These are phyloP conservation scores for Cerastoderma edule DNA, from an alignment of 2,888 invertebrate species.

Conservation along the genomic window DNA sequence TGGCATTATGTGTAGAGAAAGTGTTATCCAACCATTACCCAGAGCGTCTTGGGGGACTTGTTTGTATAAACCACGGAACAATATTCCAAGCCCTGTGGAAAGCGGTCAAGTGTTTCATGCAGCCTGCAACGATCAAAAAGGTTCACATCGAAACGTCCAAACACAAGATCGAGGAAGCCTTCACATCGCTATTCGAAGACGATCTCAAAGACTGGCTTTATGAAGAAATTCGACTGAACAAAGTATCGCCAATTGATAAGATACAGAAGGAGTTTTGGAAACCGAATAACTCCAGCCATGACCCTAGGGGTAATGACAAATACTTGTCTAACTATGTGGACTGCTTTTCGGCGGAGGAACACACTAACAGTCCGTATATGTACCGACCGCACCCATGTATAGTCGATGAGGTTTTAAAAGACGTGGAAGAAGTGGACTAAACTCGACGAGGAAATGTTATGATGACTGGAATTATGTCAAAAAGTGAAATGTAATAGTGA, in stretches of 20 bases:
- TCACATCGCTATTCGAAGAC: slow-evolving; percentile 73
- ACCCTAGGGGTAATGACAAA: slow-evolving; percentile 79
- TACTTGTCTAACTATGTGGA: slow-evolving; percentile 77
- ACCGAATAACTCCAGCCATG: slow-evolving; percentile 65
- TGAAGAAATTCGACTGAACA: slow-evolving; percentile 80
- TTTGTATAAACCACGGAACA: slow-evolving; percentile 80
- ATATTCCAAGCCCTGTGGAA: slow-evolving; percentile 82
- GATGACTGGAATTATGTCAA: too few relatives aligned
- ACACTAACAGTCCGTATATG: slow-evolving; percentile 14
- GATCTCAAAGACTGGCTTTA: slow-evolving; percentile 79
- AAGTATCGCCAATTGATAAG: slow-evolving; percentile 69
- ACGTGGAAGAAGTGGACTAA: neutral
- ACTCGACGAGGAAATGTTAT: too few relatives aligned
- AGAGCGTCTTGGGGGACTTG: slow-evolving; percentile 81
- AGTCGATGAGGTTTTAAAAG: neutral
- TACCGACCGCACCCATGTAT: slow-evolving; percentile 81
- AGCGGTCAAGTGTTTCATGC: slow-evolving; percentile 80
- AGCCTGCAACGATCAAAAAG: slow-evolving; percentile 79
- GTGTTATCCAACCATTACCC: slow-evolving; percentile 81
- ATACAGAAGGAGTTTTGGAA: slow-evolving; percentile 80
- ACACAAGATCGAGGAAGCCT: slow-evolving; percentile 74
- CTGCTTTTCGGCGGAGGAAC: slow-evolving; percentile 35
- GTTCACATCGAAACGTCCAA: slow-evolving; percentile 76
- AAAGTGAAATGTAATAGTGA: too few relatives aligned
- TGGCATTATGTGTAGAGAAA: slow-evolving; percentile 79